These are phyloP conservation scores for Palythoa grandiflora DNA, from an alignment of 92 coral and sea anemone genomes.

Conservation along the genomic window DNA sequence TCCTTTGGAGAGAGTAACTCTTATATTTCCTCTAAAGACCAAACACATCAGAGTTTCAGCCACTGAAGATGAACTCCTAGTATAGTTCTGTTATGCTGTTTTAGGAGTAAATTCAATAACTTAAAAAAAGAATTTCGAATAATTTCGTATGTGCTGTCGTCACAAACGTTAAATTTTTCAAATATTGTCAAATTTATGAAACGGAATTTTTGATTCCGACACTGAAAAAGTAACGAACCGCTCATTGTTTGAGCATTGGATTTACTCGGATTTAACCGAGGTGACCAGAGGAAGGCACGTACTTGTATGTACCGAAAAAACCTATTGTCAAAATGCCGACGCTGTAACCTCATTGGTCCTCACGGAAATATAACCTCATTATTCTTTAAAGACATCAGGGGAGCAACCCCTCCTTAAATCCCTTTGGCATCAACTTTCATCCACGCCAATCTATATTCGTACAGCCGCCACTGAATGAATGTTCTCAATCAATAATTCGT, in stretches of 20 bases:
- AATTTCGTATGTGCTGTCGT: too few relatives aligned
- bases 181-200: not conserved
- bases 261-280: not conserved
- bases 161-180: too few relatives aligned
- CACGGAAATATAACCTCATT: not conserved
- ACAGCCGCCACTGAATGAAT: not conserved
- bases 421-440: not conserved
- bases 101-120: too few relatives aligned
- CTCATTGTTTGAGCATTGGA: not conserved
- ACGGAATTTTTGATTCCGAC: not conserved
- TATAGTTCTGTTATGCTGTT: too few relatives aligned
- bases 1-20: too few relatives aligned
- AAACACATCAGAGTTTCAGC: too few relatives aligned
- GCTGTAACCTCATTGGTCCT: not conserved
- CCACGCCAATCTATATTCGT: not conserved
- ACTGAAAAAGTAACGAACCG: not conserved
- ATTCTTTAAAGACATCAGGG: not conserved
- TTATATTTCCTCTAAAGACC: too few relatives aligned
- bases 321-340: not conserved
- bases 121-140: too few relatives aligned
- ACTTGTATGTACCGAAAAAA: not conserved
- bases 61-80: too few relatives aligned
- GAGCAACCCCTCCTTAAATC: not conserved
- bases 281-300: not conserved
- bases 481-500: not conserved